Evolutionary conservation across 1,140 invertebrate genomes (phyloP), one percentile per base, ranked within the genome.

Genomic region (Heliconius melpomene): DNA sequence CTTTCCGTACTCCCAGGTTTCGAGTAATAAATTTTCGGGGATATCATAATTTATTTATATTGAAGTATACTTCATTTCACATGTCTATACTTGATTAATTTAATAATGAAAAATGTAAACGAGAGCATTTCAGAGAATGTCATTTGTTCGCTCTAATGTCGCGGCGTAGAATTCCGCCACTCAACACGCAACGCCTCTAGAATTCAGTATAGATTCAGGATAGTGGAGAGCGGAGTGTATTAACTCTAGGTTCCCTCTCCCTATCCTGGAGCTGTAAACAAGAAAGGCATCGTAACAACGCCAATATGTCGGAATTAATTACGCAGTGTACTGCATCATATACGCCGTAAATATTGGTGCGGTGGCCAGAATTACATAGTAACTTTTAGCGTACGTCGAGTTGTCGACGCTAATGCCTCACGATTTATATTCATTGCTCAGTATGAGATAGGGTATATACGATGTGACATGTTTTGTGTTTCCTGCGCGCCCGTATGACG

Each of bases 301-400:
- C 38, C 54, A 79, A 79, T 74, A 79, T 71, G 46, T 79, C 57
- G 54, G 46, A 79, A 79, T 71, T 75, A 71, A 79, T 79, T 79
- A 74, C 72, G 57, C 54, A 75, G 74, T 18, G 72, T 75, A 77
- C 52, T 80, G 75, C 79, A 80, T 80, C 71, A 77, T 72, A 80
- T 16, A 32, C 26, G 72, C 60, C 77, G 57, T 83, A 79, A 83
- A 79, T 79, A 79, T 73, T 29, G 77, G 38, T 75, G 75, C 52
- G 71, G 77, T 76, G 72, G 79, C 57, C 74, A 72, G 72, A 83
- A 81, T 81, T 76, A 81, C 77, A 78, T 74, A 79, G 82, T 81
- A 81, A 81, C 77, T 83, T 83, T 81, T 79, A 75, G 78, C 75
- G 76, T 75, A 80, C 74, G 81, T 73, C 78, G 78, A 74, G 71